Percentiles rank a stretch among this genome's conserved stretches.
Conservation (phyloP, 2,113 vertebrate species). For the Sceloporus undulatus region DNA sequence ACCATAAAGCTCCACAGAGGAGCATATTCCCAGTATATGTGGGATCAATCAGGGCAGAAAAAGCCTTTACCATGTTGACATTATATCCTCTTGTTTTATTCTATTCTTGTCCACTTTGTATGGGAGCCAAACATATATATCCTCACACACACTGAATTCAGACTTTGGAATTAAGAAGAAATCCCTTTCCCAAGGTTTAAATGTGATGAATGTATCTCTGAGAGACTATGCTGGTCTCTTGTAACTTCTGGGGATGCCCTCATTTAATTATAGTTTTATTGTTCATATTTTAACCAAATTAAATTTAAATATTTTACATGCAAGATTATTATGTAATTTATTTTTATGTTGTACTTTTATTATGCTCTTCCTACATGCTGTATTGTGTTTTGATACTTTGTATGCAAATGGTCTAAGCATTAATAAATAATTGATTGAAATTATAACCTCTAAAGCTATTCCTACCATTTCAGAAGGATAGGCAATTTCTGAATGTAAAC, state of each 20-base stretch:
- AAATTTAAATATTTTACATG: too few species aligned
- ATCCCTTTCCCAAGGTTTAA: neutral
- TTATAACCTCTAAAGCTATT: neutral
- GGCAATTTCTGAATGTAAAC: neutral
- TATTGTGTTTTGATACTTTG: too few species aligned
- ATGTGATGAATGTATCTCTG: too few species aligned
- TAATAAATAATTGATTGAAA: too few species aligned
- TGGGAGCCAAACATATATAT: neutral
- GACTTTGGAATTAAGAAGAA: neutral
- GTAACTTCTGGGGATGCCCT: neutral
- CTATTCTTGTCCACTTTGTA: neutral
- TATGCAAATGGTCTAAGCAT: too few species aligned
- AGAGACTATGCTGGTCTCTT: neutral
- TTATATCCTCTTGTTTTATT: neutral
- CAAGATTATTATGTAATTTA: too few species aligned
- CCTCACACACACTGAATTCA: neutral
- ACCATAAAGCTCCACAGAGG: neutral
- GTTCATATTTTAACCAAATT: too few species aligned
- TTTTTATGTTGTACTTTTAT: too few species aligned
- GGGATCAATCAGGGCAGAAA: neutral
- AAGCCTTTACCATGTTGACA: neutral
- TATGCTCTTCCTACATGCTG: too few species aligned
- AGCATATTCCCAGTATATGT: neutral
- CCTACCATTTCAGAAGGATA: neutral
- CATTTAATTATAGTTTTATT: neutral